Evolutionary conservation across 2,113 vertebrate species (phyloP).

Genomic region (Coregonus clupeaformis): DNA sequence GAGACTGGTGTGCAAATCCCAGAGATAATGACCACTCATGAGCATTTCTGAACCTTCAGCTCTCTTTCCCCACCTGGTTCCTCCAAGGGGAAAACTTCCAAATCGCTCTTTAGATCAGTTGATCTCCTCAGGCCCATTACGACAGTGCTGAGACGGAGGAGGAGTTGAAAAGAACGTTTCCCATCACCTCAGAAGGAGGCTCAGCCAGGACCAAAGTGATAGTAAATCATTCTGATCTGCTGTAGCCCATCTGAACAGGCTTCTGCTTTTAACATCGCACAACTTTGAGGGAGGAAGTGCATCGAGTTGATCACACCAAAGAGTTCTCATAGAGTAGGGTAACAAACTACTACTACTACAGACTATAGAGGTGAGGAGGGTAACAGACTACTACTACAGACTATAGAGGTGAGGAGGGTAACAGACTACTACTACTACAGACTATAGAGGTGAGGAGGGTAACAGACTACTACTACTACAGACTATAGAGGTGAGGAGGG

Average conservation of each 20-base stretch:
- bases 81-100: conserved; percentile 72
- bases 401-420: too few species aligned
- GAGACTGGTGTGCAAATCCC: conserved; percentile 45
- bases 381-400: too few species aligned
- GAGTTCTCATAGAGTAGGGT: too few species aligned
- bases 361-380: too few species aligned
- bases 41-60: conserved; percentile 57
- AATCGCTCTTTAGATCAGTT: conserved; percentile 76
- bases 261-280: neutral
- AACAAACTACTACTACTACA: too few species aligned
- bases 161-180: conserved; percentile 65
- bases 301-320: neutral
- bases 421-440: too few species aligned
- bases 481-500: too few species aligned
- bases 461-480: too few species aligned
- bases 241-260: neutral
- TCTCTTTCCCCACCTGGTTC: conserved; percentile 49
- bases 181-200: conserved; percentile 28
- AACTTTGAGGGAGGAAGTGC: neutral
- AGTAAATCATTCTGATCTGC: conserved; percentile 39
- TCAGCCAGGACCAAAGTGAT: conserved; percentile 31
- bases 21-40: conserved; percentile 51
- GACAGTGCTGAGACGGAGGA: conserved; percentile 61
- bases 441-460: too few species aligned
- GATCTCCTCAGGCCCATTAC: conserved; percentile 76